Conservation (phyloP, 2,113 vertebrate genomes). For the Danionella cerebrum region DNA sequence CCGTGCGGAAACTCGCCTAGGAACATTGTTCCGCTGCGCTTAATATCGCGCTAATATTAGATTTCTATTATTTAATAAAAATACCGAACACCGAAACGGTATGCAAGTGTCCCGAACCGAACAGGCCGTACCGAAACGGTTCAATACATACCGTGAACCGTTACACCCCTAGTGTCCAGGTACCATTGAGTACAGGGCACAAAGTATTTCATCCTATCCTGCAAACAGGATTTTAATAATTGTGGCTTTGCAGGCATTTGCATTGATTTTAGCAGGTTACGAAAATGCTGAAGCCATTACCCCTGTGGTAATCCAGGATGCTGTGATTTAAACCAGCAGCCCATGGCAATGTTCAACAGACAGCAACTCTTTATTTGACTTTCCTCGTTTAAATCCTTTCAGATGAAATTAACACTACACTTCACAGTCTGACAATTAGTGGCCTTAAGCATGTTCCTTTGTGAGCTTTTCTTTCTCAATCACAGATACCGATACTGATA, state of each 20-base stretch:
- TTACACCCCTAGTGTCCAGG: too few species aligned
- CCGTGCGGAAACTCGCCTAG: too few species aligned
- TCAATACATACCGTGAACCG: too few species aligned
- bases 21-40: too few species aligned
- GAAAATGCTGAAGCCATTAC: slow-evolving; percentile 57
- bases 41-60: too few species aligned
- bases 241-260: slow-evolving; percentile 40
- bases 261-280: slow-evolving; percentile 62
- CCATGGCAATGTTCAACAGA: slow-evolving; percentile 46
- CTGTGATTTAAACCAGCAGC: slow-evolving; percentile 42
- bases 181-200: too few species aligned
- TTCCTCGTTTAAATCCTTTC: slow-evolving; percentile 32
- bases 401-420: slow-evolving; percentile 30
- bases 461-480: slow-evolving; percentile 19
- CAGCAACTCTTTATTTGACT: slow-evolving; percentile 45
- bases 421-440: slow-evolving; percentile 12
- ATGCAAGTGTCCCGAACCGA: too few species aligned
- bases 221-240: slow-evolving; percentile 41
- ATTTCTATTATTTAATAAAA: too few species aligned
- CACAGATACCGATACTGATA: slow-evolving; percentile 15
- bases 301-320: slow-evolving; percentile 56
- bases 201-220: too few species aligned
- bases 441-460: slow-evolving; percentile 23
- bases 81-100: too few species aligned
- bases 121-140: too few species aligned